phyloP scores from a whole-genome alignment of 2,888 invertebrate species.

The Strigamia crassipes region DNA sequence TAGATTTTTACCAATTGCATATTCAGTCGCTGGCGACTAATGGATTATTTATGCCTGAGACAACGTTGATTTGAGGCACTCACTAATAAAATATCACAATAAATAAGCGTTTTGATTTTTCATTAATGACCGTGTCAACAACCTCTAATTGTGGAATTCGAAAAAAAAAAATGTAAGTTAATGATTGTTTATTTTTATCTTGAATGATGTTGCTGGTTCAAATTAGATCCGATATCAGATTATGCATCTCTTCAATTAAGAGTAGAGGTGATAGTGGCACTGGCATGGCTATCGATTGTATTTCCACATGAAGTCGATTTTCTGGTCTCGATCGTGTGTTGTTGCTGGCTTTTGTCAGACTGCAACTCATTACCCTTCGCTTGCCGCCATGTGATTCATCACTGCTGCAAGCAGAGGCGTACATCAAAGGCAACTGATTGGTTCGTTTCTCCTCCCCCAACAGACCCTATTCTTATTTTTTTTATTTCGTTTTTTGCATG shows the following conservation, averaged over 20 bases:
- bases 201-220: background rate
- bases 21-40: constrained; percentile 28
- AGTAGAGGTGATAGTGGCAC: background rate
- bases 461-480: background rate
- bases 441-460: background rate
- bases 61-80: background rate
- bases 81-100: background rate
- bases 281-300: background rate
- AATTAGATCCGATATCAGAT: background rate
- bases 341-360: constrained; percentile 26
- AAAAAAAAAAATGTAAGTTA: background rate
- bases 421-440: constrained; percentile 32
- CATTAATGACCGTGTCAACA: background rate
- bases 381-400: constrained; percentile 38
- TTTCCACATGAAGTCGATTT: background rate
- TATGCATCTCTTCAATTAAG: constrained; percentile 6
- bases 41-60: constrained; percentile 24
- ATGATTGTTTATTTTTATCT: background rate
- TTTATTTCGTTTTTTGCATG: background rate
- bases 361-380: constrained; percentile 20
- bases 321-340: constrained; percentile 13
- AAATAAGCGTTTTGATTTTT: background rate
- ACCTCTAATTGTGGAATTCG: background rate
- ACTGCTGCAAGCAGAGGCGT: constrained; percentile 38
- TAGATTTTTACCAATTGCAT: constrained; percentile 30